Base-by-base conservation (phyloP, 2,888 invertebrate genomes). In the Acanthosepion lycidas region DNA sequence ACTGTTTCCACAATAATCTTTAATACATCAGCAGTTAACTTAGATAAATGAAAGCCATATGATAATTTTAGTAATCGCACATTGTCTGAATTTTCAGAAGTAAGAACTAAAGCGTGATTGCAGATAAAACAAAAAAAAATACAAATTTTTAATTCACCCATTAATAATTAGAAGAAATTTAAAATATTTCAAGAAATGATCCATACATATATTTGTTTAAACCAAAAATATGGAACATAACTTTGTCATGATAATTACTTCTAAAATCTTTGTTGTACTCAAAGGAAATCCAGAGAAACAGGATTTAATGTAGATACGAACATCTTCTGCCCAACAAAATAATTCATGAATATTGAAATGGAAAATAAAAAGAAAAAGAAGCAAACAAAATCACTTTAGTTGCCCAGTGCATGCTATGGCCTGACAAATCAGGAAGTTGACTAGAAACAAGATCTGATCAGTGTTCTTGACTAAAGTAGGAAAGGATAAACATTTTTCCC, bases 371-470 rank as follows among this genome's bases (percentile, higher is more conserved):
- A n/a, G 9, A 78, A n/a, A 78, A 33, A 12, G 28, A n/a, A 33
- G n/a, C 33, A 78, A 20, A 59, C 20, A 78, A 78, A 26, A 26
- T 23, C n/a, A 33, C n/a, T 78, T 33, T n/a, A 33, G 33, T 12
- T 78, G 78, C n/a, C n/a, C n/a, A 78, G n/a, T n/a, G 78, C 78
- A 78, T n/a, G n/a, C 78, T 78, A 78, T 78, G n/a, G 33, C 59
- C 20, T 59, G 59, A 23, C 59, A 59, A 23, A 59, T 59, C 59
- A 59, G 23, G 78, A 78, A 28, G 78, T 28, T 78, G 78, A 78
- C n/a, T 78, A 33, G 33, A 78, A n/a, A 78, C 15, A 78, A 78
- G 78, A 78, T 78, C 78, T 78, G 78, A 78, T 78, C n/a, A 78
- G 28, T 26, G 28, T 78, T 78, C 78, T 33, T 59, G 20, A 6